Evolutionary conservation across 2,888 invertebrate genomes (phyloP).

Genomic region (Myopa testacea): DNA sequence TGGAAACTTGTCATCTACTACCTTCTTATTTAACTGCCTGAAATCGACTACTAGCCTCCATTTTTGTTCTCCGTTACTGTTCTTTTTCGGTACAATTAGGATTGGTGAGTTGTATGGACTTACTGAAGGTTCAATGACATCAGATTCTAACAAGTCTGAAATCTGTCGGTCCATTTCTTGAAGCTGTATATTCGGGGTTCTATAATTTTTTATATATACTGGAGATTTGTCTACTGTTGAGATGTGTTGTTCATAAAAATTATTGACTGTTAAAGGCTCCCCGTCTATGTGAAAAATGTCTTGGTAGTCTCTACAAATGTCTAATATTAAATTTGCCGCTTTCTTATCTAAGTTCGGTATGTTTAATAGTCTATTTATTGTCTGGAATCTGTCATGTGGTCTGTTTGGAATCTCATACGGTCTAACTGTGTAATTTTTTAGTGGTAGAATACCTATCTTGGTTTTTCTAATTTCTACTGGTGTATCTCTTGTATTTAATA

Average conservation of each 20-base stretch:
- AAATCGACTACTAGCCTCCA: conserved; percentile 34
- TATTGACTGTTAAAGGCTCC: not conserved
- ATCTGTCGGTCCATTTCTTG: conserved; percentile 25
- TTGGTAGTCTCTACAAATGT: too few species aligned
- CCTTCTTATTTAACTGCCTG: conserved; percentile 30
- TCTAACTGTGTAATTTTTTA: too few species aligned
- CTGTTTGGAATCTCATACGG: too few species aligned
- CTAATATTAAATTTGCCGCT: too few species aligned
- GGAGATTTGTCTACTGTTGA: conserved; percentile 21
- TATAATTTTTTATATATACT: conserved; percentile 34
- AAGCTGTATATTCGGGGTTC: conserved; percentile 23
- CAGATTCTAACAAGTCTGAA: conserved; percentile 13
- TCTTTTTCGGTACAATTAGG: conserved; percentile 33
- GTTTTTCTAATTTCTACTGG: too few species aligned
- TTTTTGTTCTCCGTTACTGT: conserved; percentile 21
- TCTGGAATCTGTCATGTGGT: too few species aligned
- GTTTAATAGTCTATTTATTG: too few species aligned
- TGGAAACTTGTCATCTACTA: not conserved
- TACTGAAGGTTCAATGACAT: conserved; percentile 27
- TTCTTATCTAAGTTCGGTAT: too few species aligned
- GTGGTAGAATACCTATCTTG: too few species aligned
- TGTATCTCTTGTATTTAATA: too few species aligned
- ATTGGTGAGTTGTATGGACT: conserved; percentile 38
- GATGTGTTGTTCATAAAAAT: not conserved
- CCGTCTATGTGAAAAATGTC: too few species aligned